Evolutionary conservation across 2,888 invertebrate genomes (phyloP), one percentile per base, ranked within the genome.

Genomic region (Apamea sordens): DNA sequence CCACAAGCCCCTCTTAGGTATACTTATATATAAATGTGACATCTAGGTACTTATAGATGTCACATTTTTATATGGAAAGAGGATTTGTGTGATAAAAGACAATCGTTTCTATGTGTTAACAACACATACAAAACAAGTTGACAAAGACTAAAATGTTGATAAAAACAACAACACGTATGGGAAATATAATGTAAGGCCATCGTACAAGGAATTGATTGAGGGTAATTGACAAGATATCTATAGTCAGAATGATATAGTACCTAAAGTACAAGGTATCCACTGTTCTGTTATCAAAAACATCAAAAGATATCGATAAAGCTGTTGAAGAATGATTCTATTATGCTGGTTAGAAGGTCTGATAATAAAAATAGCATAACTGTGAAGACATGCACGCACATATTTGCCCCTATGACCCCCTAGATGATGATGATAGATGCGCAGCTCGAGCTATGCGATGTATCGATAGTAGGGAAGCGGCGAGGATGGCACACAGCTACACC

Each of bases 171-270:
- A 50, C 1, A 47, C 11, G 5, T 15, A 77, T 73, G 59, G 61
- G 64, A 36, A 56, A 32, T 36, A n/a, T 56, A 41, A n/a, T 21
- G 36, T 67, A 73, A n/a, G 32, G 32, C 61, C 47, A 65, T 65
- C 56, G 2, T 76, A 80, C 73, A 73, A 65, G 56, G 53, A 32
- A 53, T 71, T 50, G n/a, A 74, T 79, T 69, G 61, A 74, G 72
- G 84, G 50, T 53, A 75, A 79, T 28, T 32, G n/a, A 53, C 47
- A 72, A 84, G 64, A 70, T 83, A 80, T 80, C 41, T 76, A 18
- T 59, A 59, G 72, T 65, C 6, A 32, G 7, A 80, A 36, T 79
- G 36, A 56, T 53, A 79, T 80, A 64, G 59, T 53, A 50, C 32
- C 32, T 70, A 36, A 36, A 32, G 28, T 7, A 81, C 81, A 80